Conservation (phyloP, 2,113 vertebrate species). For the Balaeniceps rex region DNA sequence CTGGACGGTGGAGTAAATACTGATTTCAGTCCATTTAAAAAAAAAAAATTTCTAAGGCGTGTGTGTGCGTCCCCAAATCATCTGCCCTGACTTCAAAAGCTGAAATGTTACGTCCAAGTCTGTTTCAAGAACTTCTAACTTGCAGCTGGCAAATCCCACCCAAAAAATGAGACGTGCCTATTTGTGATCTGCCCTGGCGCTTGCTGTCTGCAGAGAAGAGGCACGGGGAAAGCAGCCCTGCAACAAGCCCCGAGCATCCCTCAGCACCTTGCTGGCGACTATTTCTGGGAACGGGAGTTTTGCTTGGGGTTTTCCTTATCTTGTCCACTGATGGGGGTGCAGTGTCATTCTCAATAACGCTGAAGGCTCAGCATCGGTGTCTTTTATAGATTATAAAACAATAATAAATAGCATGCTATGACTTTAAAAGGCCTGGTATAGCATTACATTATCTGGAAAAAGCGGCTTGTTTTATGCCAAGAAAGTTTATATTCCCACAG, state of each 20-base stretch:
- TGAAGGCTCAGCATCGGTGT: neutral
- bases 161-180: neutral
- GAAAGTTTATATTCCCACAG: neutral
- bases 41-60: neutral
- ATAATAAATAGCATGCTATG: neutral
- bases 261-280: neutral
- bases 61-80: neutral
- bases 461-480: neutral
- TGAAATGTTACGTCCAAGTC: neutral
- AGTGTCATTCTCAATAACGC: neutral
- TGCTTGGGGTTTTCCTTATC: neutral
- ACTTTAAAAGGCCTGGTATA: neutral
- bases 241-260: neutral
- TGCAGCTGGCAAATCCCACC: neutral
- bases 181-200: fast-evolving
- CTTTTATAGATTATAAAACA: neutral
- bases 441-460: neutral
- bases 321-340: neutral
- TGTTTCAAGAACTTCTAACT: neutral
- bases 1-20: neutral
- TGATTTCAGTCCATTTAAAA: neutral
- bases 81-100: neutral
- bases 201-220: neutral
- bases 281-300: neutral
- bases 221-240: neutral